These are phyloP conservation scores for Amphipoea lucens DNA, from an alignment of 2,888 invertebrate genomes.

Conservation along the genomic window DNA sequence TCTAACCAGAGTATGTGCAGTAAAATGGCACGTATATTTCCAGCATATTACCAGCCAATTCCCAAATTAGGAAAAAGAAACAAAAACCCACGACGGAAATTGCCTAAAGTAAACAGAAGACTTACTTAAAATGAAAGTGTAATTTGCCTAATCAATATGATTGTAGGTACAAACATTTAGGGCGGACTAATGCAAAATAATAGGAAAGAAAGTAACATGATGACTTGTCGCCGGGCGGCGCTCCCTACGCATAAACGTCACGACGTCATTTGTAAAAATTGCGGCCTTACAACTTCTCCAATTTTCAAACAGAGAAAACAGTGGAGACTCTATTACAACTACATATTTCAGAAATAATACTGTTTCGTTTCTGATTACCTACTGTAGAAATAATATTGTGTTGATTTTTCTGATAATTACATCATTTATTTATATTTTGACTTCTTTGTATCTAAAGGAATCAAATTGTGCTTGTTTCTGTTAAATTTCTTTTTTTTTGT, in stretches of 20 bases:
- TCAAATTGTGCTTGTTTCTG: slow-evolving; percentile 12
- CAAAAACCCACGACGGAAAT: slow-evolving; percentile 9
- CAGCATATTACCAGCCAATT: not conserved
- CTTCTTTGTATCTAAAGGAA: slow-evolving; percentile 9
- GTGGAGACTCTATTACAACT: slow-evolving; percentile 69
- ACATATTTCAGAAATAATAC: not conserved
- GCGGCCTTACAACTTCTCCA: slow-evolving; percentile 88
- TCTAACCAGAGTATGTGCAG: not conserved
- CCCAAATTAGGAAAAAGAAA: slow-evolving; percentile 1
- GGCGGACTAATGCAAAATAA: slow-evolving; percentile 83
- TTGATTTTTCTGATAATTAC: not conserved
- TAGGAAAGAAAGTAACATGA: slow-evolving; percentile 89
- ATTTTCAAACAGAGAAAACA: slow-evolving; percentile 79
- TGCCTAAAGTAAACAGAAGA: slow-evolving; percentile 35
- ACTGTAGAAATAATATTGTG: too few species aligned
- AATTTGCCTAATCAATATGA: slow-evolving; percentile 77
- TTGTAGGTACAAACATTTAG: slow-evolving; percentile 79
- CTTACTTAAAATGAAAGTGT: slow-evolving; percentile 57
- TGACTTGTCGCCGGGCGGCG: slow-evolving; percentile 87
- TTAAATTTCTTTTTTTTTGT: not conserved
- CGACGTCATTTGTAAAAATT: slow-evolving; percentile 91
- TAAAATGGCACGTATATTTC: not conserved
- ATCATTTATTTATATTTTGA: slow-evolving; percentile 27
- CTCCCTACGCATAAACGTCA: slow-evolving; percentile 89
- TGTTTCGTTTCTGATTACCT: not conserved